A percentile compares a stretch with the other conserved stretches of the same genome.
Evolutionary conservation across 2,113 vertebrate species (phyloP).

Genomic region (Aldabrachelys gigantea): DNA sequence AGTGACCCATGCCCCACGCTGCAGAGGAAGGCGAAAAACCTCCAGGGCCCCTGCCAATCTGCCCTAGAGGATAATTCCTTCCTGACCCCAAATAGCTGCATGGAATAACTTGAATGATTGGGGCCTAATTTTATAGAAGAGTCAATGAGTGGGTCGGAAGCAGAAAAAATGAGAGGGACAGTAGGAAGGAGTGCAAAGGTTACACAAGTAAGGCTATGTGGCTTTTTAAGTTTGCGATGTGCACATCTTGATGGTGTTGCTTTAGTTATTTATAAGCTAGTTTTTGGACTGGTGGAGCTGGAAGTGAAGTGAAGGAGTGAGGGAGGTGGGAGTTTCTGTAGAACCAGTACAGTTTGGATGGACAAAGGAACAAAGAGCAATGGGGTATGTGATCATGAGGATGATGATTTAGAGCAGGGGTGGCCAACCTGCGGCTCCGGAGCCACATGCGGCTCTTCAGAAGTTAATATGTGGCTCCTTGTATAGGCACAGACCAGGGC

Average conservation of each 20-base stretch:
- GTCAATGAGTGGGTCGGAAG: neutral
- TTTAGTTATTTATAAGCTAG: neutral
- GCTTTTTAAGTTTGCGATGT: neutral
- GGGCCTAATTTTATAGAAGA: neutral
- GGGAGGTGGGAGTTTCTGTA: neutral
- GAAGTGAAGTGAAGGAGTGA: neutral
- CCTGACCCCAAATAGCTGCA: neutral
- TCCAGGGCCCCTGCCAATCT: no score
- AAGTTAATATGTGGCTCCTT: no score
- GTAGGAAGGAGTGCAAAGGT: neutral
- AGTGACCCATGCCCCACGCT: no score
- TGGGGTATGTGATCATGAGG: neutral
- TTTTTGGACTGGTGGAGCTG: neutral
- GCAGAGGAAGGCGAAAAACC: no score
- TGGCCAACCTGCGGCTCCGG: no score
- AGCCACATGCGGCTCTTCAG: no score
- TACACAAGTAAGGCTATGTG: neutral
- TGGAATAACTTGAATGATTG: neutral
- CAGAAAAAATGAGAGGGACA: neutral
- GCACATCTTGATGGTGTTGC: neutral
- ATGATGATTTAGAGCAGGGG: neutral
- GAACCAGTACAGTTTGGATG: no score
- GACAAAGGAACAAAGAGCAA: neutral
- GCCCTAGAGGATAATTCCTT: no score
- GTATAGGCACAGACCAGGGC: no score